Evolutionary conservation across 2,888 invertebrate genomes (phyloP), one percentile per base, ranked within the genome.

Genomic region (Schizaphis graminum): DNA sequence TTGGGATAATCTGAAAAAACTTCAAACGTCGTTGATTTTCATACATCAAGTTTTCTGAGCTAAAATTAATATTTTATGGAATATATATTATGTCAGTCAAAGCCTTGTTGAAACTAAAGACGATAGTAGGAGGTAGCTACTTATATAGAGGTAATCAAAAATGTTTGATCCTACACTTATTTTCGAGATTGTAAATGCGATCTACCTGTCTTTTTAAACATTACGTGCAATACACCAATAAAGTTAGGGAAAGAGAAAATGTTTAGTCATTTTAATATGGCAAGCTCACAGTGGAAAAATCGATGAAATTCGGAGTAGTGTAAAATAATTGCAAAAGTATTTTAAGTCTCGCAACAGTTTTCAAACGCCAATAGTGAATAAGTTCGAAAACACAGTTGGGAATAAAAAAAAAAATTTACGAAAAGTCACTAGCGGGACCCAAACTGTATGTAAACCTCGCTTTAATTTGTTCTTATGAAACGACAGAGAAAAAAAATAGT

Each of bases 241-340:
- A 77, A 35, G 21, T 21, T 24, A 41, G 35, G 35, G 1, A 77
- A 77, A 77, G 35, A 8, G 35, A 77, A 35, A 35, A 77, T 77
- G 77, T 77, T 77, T 77, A 21, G 21, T 77, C 35, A 77, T 77
- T 35, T 77, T 77, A 77, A 77, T 77, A 77, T 7, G 21, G 77
- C 21, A n/a, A 67, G n/a, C 67, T n/a, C 1, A 16, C 35, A 77
- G 35, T n/a, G 77, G 8, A 77, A 77, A n/a, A 77, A 77, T 77
- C 35, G 35, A 41, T 41, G 35, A 35, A 35, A 77, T 77, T 77
- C 35, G 35, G 77, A 77, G 77, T 77, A 21, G 35, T 35, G 77
- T 41, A 41, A 77, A 77, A 77, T 77, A 77, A 77, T 77, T 77
- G 77, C 77, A 77, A 77, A 77, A 77, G 77, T 77, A 77, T 77